phyloP scores from a whole-genome alignment of 2,888 invertebrate genomes.

The Hyles lineata region DNA sequence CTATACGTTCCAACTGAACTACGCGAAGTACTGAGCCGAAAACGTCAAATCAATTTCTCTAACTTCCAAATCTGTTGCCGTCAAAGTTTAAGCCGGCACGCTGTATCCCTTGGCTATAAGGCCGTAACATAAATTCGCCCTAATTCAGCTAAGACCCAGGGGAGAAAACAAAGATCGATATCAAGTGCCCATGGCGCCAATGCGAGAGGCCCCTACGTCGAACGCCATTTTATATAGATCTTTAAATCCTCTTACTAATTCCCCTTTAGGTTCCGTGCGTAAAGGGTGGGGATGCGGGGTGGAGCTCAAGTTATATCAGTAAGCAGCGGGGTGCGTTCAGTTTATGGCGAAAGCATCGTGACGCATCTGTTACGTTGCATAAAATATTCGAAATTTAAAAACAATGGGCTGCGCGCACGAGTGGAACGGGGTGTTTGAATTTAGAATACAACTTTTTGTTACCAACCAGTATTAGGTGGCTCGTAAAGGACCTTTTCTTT shows the following conservation, averaged over 20 bases:
- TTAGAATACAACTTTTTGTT: constrained; percentile 41
- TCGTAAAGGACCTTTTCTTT: constrained; percentile 17
- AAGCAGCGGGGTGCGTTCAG: constrained; percentile 69
- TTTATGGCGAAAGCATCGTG: constrained; percentile 76
- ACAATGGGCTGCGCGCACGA: constrained; percentile 51
- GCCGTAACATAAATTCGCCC: constrained; percentile 75
- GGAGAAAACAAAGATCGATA: constrained; percentile 82
- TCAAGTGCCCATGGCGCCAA: constrained; percentile 76
- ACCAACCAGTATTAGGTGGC: constrained; percentile 22
- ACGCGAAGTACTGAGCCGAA: constrained; percentile 1
- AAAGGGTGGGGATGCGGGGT: constrained; percentile 54
- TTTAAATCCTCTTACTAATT: constrained; percentile 61
- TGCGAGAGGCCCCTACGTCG: constrained; percentile 69
- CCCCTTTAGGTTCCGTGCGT: constrained; percentile 53
- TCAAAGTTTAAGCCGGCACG: constrained; percentile 55
- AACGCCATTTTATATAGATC: constrained; percentile 62
- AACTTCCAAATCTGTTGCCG: constrained; percentile 52
- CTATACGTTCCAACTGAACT: constrained; percentile 4
- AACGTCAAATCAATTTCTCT: constrained; percentile 42
- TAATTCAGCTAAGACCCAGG: constrained; percentile 78
- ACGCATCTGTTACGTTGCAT: constrained; percentile 79
- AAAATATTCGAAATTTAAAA: constrained; percentile 73
- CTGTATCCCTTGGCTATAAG: constrained; percentile 59
- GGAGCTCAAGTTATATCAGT: constrained; percentile 58
- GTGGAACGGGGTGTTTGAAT: constrained; percentile 39